Conservation (phyloP, 2,888 invertebrate species). For the Xanthia togata region DNA sequence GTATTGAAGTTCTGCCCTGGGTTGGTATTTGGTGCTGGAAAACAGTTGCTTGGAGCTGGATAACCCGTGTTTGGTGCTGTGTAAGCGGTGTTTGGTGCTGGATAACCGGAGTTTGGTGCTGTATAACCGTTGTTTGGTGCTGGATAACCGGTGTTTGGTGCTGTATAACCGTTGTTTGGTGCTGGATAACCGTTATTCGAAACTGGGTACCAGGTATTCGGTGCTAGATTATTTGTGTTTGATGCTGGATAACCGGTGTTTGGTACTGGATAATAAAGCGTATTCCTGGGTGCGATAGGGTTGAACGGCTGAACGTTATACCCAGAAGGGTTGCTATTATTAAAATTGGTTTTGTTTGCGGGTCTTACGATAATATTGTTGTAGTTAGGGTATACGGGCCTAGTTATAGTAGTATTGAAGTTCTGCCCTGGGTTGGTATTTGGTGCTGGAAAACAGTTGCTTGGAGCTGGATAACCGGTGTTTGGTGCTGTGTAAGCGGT, state of each 20-base stretch:
- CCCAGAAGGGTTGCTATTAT: background rate
- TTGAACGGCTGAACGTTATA: background rate
- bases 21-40: background rate
- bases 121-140: background rate
- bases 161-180: background rate
- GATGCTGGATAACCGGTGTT: background rate
- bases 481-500: background rate
- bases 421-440: background rate
- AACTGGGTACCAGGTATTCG: background rate
- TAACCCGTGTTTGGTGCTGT: background rate
- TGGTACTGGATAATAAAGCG: background rate
- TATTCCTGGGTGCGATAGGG: background rate
- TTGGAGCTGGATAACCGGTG: background rate
- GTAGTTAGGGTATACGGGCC: background rate
- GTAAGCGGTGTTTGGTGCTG: background rate
- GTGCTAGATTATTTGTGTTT: background rate
- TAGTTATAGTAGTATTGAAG: background rate
- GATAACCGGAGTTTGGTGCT: background rate
- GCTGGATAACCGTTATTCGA: background rate
- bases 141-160: background rate
- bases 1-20: background rate
- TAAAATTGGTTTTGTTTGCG: background rate
- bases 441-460: background rate
- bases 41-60: background rate
- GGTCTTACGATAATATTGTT: background rate